Percentiles rank a stretch among this genome's conserved stretches.
Evolutionary conservation across 2,888 invertebrate genomes (phyloP).

Genomic region (Harpalus rubripes): DNA sequence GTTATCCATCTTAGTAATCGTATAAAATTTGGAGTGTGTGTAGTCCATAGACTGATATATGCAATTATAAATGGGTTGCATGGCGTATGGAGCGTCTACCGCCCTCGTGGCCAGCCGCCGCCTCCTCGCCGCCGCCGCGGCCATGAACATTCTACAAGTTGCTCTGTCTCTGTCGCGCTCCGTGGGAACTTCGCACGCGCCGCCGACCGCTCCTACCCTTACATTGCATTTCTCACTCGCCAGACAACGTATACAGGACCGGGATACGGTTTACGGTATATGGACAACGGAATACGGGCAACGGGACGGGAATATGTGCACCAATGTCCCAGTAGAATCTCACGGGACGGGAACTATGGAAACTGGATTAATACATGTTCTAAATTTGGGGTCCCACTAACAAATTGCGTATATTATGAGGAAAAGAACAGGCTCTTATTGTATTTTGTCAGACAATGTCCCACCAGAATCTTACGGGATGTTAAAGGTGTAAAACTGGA

Average conservation of each 20-base stretch:
- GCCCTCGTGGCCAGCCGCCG: slow-evolving; percentile 76
- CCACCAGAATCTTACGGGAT: too few relatives aligned
- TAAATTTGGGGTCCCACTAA: not conserved
- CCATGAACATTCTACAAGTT: slow-evolving; percentile 74
- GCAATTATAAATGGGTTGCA: slow-evolving; percentile 58
- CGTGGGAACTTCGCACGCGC: slow-evolving; percentile 73
- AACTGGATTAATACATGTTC: not conserved
- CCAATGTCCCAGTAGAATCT: not conserved
- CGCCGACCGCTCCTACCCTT: slow-evolving; percentile 72
- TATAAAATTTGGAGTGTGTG: not conserved
- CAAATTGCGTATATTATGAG: too few relatives aligned
- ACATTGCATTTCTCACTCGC: slow-evolving; percentile 63
- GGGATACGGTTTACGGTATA: not conserved
- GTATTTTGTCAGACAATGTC: too few relatives aligned
- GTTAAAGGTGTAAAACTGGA: too few relatives aligned
- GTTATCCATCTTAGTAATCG: not conserved
- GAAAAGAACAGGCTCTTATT: too few relatives aligned
- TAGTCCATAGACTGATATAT: slow-evolving; percentile 3
- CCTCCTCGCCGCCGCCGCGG: slow-evolving; percentile 76
- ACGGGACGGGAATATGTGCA: not conserved
- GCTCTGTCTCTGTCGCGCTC: slow-evolving; percentile 74
- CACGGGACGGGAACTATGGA: not conserved
- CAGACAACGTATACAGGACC: slow-evolving; percentile 54
- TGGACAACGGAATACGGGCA: not conserved
- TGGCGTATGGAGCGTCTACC: slow-evolving; percentile 26